phyloP scores from a whole-genome alignment of 2,797 vertebrate genomes.

The Eulemur albifrons region DNA sequence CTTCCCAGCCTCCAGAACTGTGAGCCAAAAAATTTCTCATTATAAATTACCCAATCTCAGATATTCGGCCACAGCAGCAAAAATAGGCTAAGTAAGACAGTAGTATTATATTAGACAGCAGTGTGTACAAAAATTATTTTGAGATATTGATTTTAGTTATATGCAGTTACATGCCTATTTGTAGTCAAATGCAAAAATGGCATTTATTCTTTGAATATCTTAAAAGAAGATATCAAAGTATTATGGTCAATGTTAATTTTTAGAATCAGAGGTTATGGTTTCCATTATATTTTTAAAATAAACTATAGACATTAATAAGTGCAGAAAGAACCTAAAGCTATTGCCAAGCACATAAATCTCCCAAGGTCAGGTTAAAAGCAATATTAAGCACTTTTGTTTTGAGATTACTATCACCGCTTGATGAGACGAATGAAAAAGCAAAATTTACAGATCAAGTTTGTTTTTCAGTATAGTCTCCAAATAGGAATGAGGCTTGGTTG shows the following conservation, averaged over 20 bases:
- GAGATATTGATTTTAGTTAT: neutral
- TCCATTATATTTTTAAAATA: neutral
- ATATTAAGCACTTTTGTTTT: neutral
- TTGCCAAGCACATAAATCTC: neutral
- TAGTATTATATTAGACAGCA: neutral
- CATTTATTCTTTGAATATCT: neutral
- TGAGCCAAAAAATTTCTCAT: neutral
- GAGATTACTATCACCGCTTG: neutral
- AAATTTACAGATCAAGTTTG: neutral
- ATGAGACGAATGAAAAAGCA: neutral
- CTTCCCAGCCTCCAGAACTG: neutral
- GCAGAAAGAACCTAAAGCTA: neutral
- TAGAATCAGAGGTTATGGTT: neutral
- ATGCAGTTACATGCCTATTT: neutral
- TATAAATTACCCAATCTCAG: neutral
- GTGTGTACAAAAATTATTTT: neutral
- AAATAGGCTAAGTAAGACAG: neutral
- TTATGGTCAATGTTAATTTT: neutral
- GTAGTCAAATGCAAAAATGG: neutral
- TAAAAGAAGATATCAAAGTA: neutral
- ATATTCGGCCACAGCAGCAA: neutral
- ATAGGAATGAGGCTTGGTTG: neutral
- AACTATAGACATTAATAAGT: neutral
- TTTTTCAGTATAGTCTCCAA: neutral
- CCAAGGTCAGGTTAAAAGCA: neutral